phyloP scores from a whole-genome alignment of 2,888 invertebrate genomes.

The Leptothorax acervorum region DNA sequence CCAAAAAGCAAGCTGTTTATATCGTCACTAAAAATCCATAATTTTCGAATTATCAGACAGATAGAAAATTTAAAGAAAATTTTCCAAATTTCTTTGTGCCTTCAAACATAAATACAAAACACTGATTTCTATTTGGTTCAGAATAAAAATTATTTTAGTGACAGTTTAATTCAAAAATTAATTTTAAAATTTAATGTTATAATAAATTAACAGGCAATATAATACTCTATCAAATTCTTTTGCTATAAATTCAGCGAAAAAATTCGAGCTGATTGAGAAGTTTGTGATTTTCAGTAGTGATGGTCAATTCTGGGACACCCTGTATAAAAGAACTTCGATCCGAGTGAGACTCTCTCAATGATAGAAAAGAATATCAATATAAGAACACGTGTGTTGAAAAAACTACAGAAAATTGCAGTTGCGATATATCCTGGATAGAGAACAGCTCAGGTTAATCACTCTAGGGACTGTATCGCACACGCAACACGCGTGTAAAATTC shows the following conservation, averaged over 20 bases:
- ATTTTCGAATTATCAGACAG: background rate
- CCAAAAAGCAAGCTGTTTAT: background rate
- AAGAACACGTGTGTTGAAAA: constrained; percentile 4
- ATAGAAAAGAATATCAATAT: background rate
- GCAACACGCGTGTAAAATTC: constrained; percentile 23
- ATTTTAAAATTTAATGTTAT: background rate
- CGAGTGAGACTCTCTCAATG: background rate
- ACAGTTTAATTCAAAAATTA: background rate
- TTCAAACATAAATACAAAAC: background rate
- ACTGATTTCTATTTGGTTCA: background rate
- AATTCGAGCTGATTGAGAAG: background rate
- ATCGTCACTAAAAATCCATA: background rate
- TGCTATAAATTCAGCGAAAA: background rate
- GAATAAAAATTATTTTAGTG: background rate
- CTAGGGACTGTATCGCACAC: background rate
- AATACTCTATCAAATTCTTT: background rate
- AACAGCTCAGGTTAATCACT: constrained; percentile 31
- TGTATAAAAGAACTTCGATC: background rate
- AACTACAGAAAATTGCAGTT: constrained; percentile 17
- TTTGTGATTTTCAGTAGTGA: background rate
- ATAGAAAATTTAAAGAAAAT: background rate
- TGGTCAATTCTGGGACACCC: background rate
- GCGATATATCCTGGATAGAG: constrained; percentile 3
- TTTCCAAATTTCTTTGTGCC: background rate
- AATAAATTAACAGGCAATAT: background rate